Evolutionary conservation across 2,888 invertebrate genomes (phyloP).

Genomic region (Neoitamus cyanurus): DNA sequence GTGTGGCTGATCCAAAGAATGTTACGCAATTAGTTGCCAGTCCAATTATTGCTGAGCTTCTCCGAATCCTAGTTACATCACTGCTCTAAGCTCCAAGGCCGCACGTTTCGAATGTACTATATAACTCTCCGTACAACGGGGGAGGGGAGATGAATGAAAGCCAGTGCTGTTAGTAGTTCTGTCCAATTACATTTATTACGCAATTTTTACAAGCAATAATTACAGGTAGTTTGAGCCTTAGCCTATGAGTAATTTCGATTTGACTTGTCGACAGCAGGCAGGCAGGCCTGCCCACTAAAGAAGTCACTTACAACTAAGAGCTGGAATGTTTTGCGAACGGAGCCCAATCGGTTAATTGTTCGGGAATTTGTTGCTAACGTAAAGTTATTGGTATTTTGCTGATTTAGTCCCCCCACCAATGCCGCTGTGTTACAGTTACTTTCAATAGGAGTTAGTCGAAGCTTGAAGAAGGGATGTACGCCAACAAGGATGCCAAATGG

Average conservation of each 20-base stretch:
- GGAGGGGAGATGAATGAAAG: no score
- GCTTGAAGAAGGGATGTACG: background rate
- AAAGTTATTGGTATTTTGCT: slow-evolving; percentile 22
- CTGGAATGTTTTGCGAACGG: slow-evolving; percentile 33
- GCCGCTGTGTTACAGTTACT: background rate
- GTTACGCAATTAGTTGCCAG: no score
- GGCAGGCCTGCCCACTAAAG: background rate
- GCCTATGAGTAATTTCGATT: slow-evolving; percentile 26
- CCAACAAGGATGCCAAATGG: background rate
- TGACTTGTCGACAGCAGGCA: background rate
- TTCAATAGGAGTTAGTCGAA: background rate
- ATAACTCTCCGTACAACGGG: no score
- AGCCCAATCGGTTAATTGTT: slow-evolving; percentile 14
- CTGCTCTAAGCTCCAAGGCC: no score
- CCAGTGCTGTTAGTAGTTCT: slow-evolving; percentile 15
- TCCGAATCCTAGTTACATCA: background rate
- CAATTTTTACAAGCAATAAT: slow-evolving; percentile 29
- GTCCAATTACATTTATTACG: slow-evolving; percentile 24
- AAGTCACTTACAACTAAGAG: background rate
- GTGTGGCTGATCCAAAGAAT: no score
- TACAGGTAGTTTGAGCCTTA: slow-evolving; percentile 33
- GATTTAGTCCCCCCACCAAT: slow-evolving; percentile 32
- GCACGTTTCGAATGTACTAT: no score
- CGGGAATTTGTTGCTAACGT: slow-evolving; percentile 8
- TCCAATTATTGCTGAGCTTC: no score